Conservation (phyloP, 2,113 vertebrate genomes). For the Gracilinanus agilis region DNA sequence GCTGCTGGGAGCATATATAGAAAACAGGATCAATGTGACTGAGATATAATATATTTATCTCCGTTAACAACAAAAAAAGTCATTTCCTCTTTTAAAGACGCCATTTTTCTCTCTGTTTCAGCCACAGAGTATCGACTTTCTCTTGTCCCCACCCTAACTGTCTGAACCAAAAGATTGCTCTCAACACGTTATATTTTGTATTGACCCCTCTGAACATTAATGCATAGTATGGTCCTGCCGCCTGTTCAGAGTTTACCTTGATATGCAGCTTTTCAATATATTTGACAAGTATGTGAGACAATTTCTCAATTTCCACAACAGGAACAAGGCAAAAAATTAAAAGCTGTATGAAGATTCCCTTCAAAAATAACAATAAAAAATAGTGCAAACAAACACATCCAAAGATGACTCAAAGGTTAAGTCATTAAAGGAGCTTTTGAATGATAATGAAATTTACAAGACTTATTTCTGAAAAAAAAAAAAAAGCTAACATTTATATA, state of each 20-base stretch:
- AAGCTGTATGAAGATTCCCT: slow-evolving; percentile 26
- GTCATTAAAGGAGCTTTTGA: not conserved
- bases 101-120: not conserved
- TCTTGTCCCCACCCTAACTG: not conserved
- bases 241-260: not conserved
- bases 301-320: not conserved
- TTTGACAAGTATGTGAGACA: slow-evolving; percentile 8
- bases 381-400: not conserved
- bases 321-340: slow-evolving; percentile 21
- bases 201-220: rapidly evolving
- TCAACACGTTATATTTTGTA: not conserved
- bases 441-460: not conserved
- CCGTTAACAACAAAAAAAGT: not conserved
- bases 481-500: not conserved
- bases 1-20: not conserved
- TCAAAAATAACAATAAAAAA: not conserved
- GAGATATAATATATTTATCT: slow-evolving; percentile 2
- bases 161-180: rapidly evolving
- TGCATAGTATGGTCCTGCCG: too few species aligned
- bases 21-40: slow-evolving; percentile 3
- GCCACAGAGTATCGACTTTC: not conserved
- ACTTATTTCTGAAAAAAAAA: not conserved
- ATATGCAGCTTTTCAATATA: not conserved
- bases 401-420: slow-evolving; percentile 11
- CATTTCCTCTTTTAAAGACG: slow-evolving; percentile 11